These are phyloP conservation scores for Scartelaos histophorus DNA, from an alignment of 2,113 vertebrate species.

Conservation along the genomic window DNA sequence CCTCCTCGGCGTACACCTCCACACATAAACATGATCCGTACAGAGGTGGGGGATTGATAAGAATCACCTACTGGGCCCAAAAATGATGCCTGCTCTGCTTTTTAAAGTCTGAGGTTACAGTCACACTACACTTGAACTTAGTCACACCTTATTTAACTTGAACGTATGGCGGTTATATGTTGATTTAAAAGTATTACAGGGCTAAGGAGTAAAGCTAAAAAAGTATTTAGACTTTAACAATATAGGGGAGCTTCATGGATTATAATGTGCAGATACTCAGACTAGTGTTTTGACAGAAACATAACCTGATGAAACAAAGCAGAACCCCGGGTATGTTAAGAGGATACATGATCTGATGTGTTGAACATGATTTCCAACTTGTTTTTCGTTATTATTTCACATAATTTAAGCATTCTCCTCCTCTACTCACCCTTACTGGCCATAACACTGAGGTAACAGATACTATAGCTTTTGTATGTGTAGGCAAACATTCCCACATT, in stretches of 20 bases:
- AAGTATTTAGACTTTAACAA: too few relatives aligned
- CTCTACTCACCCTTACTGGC: too few relatives aligned
- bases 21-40: constrained; percentile 3
- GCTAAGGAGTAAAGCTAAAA: too few relatives aligned
- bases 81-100: constrained; percentile 13
- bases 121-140: not conserved
- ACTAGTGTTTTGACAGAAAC: too few relatives aligned
- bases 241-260: too few relatives aligned
- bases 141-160: not conserved
- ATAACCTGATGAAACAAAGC: not conserved
- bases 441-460: not conserved
- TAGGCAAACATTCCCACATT: not conserved
- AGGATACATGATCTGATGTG: not conserved
- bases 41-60: constrained; percentile 39
- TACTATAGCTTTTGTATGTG: not conserved
- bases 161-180: not conserved
- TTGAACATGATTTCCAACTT: not conserved
- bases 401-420: too few relatives aligned
- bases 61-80: constrained; percentile 29
- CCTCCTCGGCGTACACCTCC: constrained; percentile 18
- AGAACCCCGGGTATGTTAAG: not conserved
- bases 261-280: too few relatives aligned
- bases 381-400: too few relatives aligned
- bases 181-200: not conserved
- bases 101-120: not conserved